A percentile compares a stretch with the other conserved stretches of the same genome.
These are phyloP conservation scores for Xenopus petersii DNA, from an alignment of 2,797 vertebrate genomes.

Conservation along the genomic window DNA sequence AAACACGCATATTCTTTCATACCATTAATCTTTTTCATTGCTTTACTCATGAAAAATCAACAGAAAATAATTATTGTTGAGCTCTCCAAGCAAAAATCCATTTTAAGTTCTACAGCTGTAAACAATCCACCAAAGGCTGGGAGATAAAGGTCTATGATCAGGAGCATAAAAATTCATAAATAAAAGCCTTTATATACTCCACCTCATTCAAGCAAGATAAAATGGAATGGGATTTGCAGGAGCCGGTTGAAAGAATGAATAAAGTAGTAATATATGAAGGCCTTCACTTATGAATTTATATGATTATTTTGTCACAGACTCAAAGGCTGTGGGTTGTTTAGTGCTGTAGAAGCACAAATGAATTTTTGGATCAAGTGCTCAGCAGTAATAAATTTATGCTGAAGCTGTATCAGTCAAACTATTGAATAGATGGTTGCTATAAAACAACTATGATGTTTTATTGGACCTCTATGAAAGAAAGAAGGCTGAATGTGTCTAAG, in stretches of 20 bases:
- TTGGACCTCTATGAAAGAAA: slow-evolving; percentile 21
- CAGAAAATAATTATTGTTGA: slow-evolving; percentile 19
- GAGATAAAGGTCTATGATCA: slow-evolving; percentile 40
- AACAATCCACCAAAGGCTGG: slow-evolving; percentile 29
- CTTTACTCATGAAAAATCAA: slow-evolving; percentile 19
- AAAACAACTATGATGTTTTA: slow-evolving; percentile 38
- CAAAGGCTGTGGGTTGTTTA: slow-evolving; percentile 44
- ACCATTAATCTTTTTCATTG: slow-evolving; percentile 6
- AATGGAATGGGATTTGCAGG: slow-evolving; percentile 36
- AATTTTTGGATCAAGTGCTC: slow-evolving; percentile 41
- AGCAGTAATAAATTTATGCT: slow-evolving; percentile 43
- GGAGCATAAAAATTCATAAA: slow-evolving; percentile 42
- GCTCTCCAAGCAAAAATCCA: slow-evolving; percentile 6
- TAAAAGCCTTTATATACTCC: slow-evolving; percentile 32
- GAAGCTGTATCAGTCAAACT: slow-evolving; percentile 46
- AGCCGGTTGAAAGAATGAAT: slow-evolving; percentile 27
- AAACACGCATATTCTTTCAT: neutral
- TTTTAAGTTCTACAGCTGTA: slow-evolving; percentile 11
- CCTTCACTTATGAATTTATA: slow-evolving; percentile 46
- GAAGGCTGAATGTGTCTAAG: slow-evolving; percentile 19
- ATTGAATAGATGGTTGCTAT: slow-evolving; percentile 45
- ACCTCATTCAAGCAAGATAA: slow-evolving; percentile 37
- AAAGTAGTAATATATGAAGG: slow-evolving; percentile 40
- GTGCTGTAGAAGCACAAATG: slow-evolving; percentile 47
- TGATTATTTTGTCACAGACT: slow-evolving; percentile 27